Evolutionary conservation across 2,888 invertebrate species (phyloP), one percentile per base, ranked within the genome.

Genomic region (Ophraella communa): DNA sequence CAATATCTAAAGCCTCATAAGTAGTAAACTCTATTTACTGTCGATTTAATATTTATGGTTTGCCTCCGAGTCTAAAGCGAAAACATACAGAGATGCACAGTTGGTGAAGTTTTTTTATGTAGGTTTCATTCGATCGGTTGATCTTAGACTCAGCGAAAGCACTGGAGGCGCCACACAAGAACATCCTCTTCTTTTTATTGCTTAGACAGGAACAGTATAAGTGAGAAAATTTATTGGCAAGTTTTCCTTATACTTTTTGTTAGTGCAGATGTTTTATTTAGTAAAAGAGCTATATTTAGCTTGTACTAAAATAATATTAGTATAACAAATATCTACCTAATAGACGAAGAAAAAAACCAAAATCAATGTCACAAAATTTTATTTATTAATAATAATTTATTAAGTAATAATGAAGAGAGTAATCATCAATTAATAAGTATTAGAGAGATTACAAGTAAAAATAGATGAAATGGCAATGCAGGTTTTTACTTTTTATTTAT

Each of bases 21-120:
- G 7, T 0, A 39, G 7, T 1, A 39, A 39, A 39, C 17, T 2
- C 17, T 17, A 39, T 39, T 39, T 14, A 7, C 17, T 8, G 7
- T 17, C 7, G 8, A 39, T 39, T 17, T 35, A 35, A n/a, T 35
- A 35, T 35, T 35, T 35, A 35, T 17, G 39, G 39, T 39, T 17
- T 2, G 17, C 7, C 39, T 39, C 17, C 7, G 14, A 39, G 39
- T 11, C 30, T 20, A 20, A 18, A 52, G 52, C n/a, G n/a, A n/a
- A 52, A 52, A 52, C 18, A 52, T 52, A 27, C n/a, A 52, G 7
- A 27, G 55, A 55, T 55, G 44, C 44, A 55, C 55, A 55, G 24
- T 24, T 18, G 27, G 55, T 44, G 24, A 42, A 55, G 23, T 55
- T 55, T 55, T 55, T 55, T 55, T 42, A 18, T n/a, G n/a, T n/a